phyloP scores from a whole-genome alignment of 2,797 vertebrate genomes.

The Myotis pilosus region DNA sequence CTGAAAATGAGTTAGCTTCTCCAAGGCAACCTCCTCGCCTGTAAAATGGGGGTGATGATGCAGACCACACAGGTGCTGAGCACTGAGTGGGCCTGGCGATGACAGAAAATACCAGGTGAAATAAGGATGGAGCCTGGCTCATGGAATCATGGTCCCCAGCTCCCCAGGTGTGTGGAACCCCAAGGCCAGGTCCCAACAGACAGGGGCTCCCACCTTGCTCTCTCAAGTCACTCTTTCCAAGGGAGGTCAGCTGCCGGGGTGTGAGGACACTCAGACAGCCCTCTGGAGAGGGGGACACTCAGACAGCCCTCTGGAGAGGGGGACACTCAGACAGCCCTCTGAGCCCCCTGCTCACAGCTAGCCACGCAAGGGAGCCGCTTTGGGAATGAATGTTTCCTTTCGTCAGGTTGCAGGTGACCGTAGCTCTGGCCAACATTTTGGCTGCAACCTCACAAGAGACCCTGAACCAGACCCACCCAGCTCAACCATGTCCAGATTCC shows the following conservation, averaged over 20 bases:
- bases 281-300: not conserved
- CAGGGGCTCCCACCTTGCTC: not conserved
- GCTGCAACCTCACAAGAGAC: not conserved
- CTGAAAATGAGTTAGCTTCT: not conserved
- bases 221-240: not conserved
- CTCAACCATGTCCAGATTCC: not conserved
- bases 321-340: fast-evolving
- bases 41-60: not conserved
- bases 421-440: not conserved
- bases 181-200: not conserved
- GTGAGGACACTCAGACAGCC: not conserved
- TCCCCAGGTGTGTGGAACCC: not conserved
- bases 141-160: not conserved
- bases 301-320: not conserved
- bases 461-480: not conserved
- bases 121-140: not conserved
- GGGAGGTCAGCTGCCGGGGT: not conserved
- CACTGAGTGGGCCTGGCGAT: not conserved
- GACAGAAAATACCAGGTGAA: not conserved
- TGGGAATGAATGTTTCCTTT: not conserved
- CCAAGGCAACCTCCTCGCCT: not conserved
- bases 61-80: not conserved
- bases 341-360: not conserved
- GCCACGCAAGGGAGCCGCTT: not conserved
- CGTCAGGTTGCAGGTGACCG: not conserved